phyloP scores from a whole-genome alignment of 2,888 invertebrate genomes.

The Mamestra brassicae region DNA sequence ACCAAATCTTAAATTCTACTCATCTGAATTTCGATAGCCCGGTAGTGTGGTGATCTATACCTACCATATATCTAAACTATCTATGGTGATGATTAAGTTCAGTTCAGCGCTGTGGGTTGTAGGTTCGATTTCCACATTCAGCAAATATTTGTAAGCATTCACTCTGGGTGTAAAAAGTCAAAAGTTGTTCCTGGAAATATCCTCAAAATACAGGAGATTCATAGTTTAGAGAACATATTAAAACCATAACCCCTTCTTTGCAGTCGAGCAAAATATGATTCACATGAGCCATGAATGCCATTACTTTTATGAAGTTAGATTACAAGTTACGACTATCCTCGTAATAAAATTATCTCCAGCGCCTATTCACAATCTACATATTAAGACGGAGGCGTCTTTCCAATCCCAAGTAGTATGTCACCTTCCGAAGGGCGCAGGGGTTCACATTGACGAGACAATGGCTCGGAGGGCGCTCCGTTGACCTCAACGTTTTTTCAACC shows the following conservation, averaged over 20 bases:
- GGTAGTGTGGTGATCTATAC: no score
- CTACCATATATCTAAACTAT: no score
- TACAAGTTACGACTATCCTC: not conserved
- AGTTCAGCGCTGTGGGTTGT: no score
- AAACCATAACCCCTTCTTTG: not conserved
- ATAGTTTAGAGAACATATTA: no score
- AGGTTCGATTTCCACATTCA: no score
- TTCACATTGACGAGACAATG: conserved; percentile 76
- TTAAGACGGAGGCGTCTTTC: conserved; percentile 23
- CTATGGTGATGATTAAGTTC: no score
- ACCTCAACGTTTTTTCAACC: conserved; percentile 74
- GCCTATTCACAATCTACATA: conserved; percentile 31
- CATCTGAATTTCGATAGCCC: no score
- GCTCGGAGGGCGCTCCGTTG: conserved; percentile 71
- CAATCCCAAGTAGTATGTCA: conserved; percentile 62
- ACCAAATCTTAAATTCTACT: no score
- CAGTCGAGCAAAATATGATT: not conserved
- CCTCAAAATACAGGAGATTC: no score
- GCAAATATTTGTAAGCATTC: no score
- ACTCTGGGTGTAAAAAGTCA: rapidly evolving
- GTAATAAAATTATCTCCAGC: conserved; percentile 18
- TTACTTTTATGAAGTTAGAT: not conserved
- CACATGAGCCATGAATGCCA: not conserved
- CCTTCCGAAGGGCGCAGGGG: conserved; percentile 71
- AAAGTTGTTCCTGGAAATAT: not conserved